Conservation (phyloP, 2,113 vertebrate species). For the Ptyas mucosa region DNA sequence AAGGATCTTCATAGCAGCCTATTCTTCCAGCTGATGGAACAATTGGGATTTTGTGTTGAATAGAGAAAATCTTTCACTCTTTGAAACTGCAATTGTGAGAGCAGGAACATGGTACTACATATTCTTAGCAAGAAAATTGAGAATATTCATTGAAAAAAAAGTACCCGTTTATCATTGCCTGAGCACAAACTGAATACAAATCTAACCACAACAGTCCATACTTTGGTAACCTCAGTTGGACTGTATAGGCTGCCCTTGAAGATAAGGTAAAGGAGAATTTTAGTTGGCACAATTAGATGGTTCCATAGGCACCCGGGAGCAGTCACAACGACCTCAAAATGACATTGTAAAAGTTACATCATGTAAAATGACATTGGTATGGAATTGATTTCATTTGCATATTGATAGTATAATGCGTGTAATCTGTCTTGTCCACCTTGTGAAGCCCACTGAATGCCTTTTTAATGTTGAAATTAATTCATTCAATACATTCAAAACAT, state of each 20-base stretch:
- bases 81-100: background rate
- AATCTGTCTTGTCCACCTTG: background rate
- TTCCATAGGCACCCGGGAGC: background rate
- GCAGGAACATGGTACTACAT: background rate
- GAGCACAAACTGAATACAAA: background rate
- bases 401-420: background rate
- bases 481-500: background rate
- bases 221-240: background rate
- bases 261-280: background rate
- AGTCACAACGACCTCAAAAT: background rate
- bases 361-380: background rate
- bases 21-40: background rate
- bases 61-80: background rate
- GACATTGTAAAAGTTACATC: background rate
- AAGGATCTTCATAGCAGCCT: background rate
- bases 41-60: background rate
- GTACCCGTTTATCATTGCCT: background rate
- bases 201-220: background rate
- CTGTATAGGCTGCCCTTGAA: background rate
- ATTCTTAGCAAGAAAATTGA: background rate
- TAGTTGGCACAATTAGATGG: background rate
- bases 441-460: background rate
- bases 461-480: background rate
- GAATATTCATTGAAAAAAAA: background rate
- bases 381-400: background rate